Evolutionary conservation across 2,797 vertebrate genomes (phyloP).

Genomic region (Coilia nasus): DNA sequence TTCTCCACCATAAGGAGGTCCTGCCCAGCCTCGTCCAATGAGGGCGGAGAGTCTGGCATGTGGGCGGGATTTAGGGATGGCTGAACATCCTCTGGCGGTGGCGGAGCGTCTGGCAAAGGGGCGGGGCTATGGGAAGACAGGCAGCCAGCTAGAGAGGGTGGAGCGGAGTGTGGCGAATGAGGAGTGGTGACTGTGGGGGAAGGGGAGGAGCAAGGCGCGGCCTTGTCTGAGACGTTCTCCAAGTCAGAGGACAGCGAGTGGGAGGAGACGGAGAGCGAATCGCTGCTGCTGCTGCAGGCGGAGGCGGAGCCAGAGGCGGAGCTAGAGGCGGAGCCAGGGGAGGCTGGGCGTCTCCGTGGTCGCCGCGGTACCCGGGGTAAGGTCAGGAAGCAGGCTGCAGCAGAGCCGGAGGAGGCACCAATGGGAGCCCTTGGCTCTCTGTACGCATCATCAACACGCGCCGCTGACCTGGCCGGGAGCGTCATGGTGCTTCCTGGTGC

Average conservation of each 20-base stretch:
- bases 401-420: conserved; percentile 7
- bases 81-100: too few species aligned
- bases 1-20: conserved; percentile 83
- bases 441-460: neutral
- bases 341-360: neutral
- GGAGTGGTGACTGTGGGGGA: conserved; percentile 45
- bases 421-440: neutral
- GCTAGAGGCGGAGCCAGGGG: neutral
- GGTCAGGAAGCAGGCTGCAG: neutral
- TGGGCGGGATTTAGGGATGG: neutral
- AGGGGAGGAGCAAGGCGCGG: conserved; percentile 32
- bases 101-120: neutral
- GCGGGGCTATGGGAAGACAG: neutral
- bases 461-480: conserved; percentile 56
- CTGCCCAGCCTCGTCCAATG: neutral
- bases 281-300: conserved; percentile 50
- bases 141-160: neutral
- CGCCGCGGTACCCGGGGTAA: neutral
- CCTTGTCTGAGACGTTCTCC: conserved; percentile 57
- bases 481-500: conserved; percentile 27
- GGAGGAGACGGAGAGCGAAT: conserved; percentile 57
- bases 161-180: conserved; percentile 25
- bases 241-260: conserved; percentile 60
- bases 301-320: conserved; percentile 23
- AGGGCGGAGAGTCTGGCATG: neutral